These are phyloP conservation scores for Ptilonorhynchus violaceus DNA, from an alignment of 2,113 vertebrate species.

Conservation along the genomic window DNA sequence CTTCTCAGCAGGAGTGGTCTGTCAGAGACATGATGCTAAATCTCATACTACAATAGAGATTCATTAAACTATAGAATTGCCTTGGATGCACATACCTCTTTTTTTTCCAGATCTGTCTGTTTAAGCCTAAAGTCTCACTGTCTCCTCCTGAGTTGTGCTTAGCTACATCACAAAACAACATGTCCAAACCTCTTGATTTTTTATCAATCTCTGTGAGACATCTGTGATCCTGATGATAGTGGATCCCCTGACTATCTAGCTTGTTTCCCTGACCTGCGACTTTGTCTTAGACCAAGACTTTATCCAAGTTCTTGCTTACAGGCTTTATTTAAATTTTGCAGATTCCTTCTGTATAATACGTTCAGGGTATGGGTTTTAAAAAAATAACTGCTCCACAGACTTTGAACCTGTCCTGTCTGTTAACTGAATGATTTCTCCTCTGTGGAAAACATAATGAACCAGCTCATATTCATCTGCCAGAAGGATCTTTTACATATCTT, in stretches of 20 bases:
- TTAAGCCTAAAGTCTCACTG: neutral
- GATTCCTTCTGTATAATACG: neutral
- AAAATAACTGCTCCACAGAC: neutral
- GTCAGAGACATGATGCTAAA: neutral
- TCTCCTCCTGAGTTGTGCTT: neutral
- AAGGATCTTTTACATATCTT: neutral
- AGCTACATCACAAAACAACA: neutral
- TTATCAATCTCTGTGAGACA: neutral
- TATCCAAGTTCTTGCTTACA: neutral
- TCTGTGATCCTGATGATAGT: neutral
- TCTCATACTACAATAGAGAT: neutral
- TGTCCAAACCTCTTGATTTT: neutral
- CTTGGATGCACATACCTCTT: neutral
- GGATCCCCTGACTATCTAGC: neutral
- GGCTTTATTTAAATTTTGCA: neutral
- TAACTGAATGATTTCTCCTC: neutral
- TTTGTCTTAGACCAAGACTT: neutral
- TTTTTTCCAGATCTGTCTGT: neutral
- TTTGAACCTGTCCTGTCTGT: neutral
- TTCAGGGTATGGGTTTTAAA: neutral
- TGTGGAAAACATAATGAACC: neutral
- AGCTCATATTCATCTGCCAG: neutral
- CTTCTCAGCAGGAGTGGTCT: neutral
- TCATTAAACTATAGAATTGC: neutral
- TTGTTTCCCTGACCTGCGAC: neutral